These are phyloP conservation scores for Diplosoma virens DNA, from an alignment of 23 tunicate species.

Conservation along the genomic window DNA sequence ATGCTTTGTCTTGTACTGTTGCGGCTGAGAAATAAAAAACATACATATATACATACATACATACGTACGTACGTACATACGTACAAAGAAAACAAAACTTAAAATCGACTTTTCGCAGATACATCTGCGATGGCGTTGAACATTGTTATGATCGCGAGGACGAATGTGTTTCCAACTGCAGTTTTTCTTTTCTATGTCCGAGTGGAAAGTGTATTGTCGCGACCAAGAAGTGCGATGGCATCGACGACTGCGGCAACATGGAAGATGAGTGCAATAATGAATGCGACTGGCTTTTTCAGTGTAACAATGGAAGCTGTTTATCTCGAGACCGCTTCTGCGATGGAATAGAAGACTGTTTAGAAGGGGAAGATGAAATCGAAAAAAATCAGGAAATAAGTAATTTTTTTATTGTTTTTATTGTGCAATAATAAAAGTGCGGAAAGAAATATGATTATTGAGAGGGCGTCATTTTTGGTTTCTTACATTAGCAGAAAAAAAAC, in stretches of 20 bases:
- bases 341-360: constrained; percentile 23
- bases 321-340: constrained; percentile 59
- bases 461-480: not conserved
- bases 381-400: too few species aligned
- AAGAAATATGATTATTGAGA: too few species aligned
- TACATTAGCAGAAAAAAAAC: not conserved
- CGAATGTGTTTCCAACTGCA: constrained; percentile 55
- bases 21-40: too few species aligned
- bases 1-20: too few species aligned
- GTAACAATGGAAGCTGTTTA: constrained; percentile 55
- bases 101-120: too few species aligned
- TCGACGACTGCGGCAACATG: constrained; percentile 76
- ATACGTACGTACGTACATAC: too few species aligned
- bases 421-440: too few species aligned
- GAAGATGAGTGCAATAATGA: constrained; percentile 58
- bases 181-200: constrained; percentile 45
- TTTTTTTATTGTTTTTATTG: too few species aligned
- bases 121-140: constrained; percentile 65
- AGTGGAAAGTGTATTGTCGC: constrained; percentile 43
- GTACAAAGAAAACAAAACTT: too few species aligned
- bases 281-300: constrained; percentile 23
- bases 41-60: too few species aligned
- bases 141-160: constrained; percentile 70
- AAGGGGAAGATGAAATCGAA: constrained; percentile 40
- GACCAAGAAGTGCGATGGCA: constrained; percentile 36